phyloP scores from a whole-genome alignment of 2,113 vertebrate species.

The Motacilla alba region DNA sequence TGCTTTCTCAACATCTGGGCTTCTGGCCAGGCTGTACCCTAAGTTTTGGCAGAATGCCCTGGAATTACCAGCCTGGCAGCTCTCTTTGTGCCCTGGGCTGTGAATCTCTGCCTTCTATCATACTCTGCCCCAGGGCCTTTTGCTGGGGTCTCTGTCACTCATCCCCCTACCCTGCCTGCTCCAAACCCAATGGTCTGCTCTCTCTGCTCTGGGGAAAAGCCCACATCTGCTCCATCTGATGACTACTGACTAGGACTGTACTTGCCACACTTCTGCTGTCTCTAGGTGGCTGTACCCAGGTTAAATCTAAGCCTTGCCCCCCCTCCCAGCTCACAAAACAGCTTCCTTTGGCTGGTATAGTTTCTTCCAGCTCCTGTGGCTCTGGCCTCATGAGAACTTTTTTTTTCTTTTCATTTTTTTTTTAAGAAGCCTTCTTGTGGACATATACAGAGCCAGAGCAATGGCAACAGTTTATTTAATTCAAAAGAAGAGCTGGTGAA shows the following conservation, averaged over 20 bases:
- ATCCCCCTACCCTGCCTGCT: not conserved
- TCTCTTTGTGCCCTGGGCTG: not conserved
- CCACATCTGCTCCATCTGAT: not conserved
- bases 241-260: not conserved
- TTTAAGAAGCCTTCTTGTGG: not conserved
- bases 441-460: not conserved
- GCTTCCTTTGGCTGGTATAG: not conserved
- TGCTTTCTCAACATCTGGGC: constrained; percentile 39
- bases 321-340: not conserved
- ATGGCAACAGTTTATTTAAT: not conserved
- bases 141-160: not conserved
- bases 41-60: constrained; percentile 26
- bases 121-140: not conserved
- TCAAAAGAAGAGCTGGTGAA: not conserved
- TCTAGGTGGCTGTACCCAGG: not conserved
- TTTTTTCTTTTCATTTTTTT: not conserved
- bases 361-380: not conserved
- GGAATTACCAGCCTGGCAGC: not conserved
- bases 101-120: not conserved
- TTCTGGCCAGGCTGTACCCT: constrained; percentile 23
- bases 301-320: not conserved
- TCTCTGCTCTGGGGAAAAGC: not conserved
- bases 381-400: not conserved
- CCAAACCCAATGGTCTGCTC: not conserved
- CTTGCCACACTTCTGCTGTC: not conserved